A percentile compares a stretch with the other conserved stretches of the same genome.
phyloP scores from a whole-genome alignment of 2,113 vertebrate species.

The Elgaria multicarinata region DNA sequence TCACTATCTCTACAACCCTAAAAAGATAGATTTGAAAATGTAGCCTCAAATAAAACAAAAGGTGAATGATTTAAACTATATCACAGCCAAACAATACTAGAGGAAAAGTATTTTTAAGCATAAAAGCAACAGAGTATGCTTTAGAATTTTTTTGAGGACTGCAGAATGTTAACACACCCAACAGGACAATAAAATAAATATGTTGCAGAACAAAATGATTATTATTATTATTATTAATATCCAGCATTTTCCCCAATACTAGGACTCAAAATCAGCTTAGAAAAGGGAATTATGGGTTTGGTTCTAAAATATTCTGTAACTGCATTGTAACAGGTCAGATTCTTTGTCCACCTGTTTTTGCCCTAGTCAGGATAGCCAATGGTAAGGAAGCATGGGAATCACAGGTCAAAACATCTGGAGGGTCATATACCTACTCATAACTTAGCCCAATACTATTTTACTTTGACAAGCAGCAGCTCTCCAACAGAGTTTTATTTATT shows the following conservation, averaged over 20 bases:
- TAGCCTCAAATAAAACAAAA: background rate
- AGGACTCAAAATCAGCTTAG: background rate
- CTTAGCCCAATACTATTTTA: too few relatives aligned
- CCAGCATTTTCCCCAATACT: too few relatives aligned
- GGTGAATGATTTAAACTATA: background rate
- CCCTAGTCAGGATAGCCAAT: too few relatives aligned
- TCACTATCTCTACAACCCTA: conserved; percentile 77
- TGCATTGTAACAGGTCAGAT: too few relatives aligned
- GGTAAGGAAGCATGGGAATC: too few relatives aligned
- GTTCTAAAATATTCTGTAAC: background rate
- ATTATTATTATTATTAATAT: too few relatives aligned
- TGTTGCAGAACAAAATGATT: background rate
- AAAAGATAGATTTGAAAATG: conserved; percentile 15
- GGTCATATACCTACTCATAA: too few relatives aligned
- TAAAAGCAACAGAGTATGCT: background rate
- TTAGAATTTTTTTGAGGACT: background rate
- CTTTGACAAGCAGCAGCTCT: background rate
- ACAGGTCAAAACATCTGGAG: too few relatives aligned
- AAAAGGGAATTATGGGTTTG: background rate
- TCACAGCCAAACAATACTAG: background rate
- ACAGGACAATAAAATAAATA: background rate
- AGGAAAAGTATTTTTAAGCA: background rate
- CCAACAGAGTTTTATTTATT: background rate
- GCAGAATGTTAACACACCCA: background rate
- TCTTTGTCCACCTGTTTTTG: too few relatives aligned